Conservation (phyloP, 2,888 invertebrate genomes). For the Zygothrica quintamaculata region DNA sequence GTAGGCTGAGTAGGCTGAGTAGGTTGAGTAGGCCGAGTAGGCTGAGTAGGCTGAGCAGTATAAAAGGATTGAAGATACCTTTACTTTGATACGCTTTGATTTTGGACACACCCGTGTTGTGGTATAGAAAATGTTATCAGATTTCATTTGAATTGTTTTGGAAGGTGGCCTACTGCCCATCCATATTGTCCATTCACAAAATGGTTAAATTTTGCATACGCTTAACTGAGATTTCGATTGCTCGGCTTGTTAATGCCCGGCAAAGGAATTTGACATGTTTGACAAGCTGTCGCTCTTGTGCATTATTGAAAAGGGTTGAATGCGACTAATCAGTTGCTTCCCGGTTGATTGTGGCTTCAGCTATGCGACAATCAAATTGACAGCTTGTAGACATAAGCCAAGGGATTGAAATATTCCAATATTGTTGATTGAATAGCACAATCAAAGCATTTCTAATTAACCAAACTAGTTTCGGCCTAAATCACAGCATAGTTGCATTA, state of each 20-base stretch:
- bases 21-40: slow-evolving; percentile 7
- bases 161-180: too few relatives aligned
- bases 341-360: slow-evolving; percentile 12
- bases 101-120: slow-evolving; percentile 15
- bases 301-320: slow-evolving; percentile 65
- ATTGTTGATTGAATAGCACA: neutral
- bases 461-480: too few relatives aligned
- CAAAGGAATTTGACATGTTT: slow-evolving; percentile 50
- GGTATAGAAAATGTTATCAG: slow-evolving; percentile 25
- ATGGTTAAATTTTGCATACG: slow-evolving; percentile 44
- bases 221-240: slow-evolving; percentile 31
- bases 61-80: slow-evolving; percentile 21
- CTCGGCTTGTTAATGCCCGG: slow-evolving; percentile 7
- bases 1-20: neutral
- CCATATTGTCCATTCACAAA: slow-evolving; percentile 4
- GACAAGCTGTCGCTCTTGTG: slow-evolving; percentile 59
- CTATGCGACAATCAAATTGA: slow-evolving; percentile 52
- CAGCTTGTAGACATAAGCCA: slow-evolving; percentile 31
- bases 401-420: slow-evolving; percentile 1
- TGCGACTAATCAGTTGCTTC: slow-evolving; percentile 29
- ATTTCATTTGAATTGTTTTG: slow-evolving; percentile 40
- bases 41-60: slow-evolving; percentile 13
- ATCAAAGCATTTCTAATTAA: too few relatives aligned
- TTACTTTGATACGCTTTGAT: slow-evolving; percentile 7
- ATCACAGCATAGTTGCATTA: too few relatives aligned